Evolutionary conservation across 2,113 vertebrate genomes (phyloP).

Genomic region (Litocranius walleri): DNA sequence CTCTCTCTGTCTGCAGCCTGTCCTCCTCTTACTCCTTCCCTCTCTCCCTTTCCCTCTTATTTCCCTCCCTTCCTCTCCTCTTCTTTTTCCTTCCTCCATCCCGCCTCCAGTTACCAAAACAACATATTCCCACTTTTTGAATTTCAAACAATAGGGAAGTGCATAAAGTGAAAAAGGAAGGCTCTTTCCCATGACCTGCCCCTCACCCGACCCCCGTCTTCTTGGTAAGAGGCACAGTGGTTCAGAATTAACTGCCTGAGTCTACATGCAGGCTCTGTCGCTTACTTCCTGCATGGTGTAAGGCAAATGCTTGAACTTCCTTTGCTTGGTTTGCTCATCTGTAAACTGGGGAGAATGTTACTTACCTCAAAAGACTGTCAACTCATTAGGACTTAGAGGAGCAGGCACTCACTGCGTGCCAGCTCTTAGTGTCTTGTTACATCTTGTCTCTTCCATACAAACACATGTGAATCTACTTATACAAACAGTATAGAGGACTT

Average conservation of each 20-base stretch:
- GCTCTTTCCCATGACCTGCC: neutral
- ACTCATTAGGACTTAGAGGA: neutral
- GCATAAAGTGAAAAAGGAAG: neutral
- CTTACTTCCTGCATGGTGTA: neutral
- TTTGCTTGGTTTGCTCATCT: neutral
- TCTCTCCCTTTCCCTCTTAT: neutral
- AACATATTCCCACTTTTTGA: neutral
- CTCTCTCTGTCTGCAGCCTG: fast-evolving
- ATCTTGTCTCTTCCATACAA: neutral
- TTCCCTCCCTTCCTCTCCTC: neutral
- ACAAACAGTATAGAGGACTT: neutral
- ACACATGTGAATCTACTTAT: neutral
- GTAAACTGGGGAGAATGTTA: neutral
- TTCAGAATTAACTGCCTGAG: neutral
- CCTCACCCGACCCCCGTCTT: fast-evolving
- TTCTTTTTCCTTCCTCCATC: neutral
- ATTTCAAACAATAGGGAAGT: neutral
- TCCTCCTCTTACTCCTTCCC: neutral
- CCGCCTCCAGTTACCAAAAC: neutral
- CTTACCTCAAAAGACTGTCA: neutral
- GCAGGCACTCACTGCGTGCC: neutral
- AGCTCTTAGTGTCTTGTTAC: neutral
- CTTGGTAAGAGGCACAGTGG: neutral
- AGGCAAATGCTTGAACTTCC: neutral
- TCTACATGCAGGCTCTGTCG: neutral